Evolutionary conservation across 2,888 invertebrate species (phyloP).

Genomic region (Aspidapion aeneum): DNA sequence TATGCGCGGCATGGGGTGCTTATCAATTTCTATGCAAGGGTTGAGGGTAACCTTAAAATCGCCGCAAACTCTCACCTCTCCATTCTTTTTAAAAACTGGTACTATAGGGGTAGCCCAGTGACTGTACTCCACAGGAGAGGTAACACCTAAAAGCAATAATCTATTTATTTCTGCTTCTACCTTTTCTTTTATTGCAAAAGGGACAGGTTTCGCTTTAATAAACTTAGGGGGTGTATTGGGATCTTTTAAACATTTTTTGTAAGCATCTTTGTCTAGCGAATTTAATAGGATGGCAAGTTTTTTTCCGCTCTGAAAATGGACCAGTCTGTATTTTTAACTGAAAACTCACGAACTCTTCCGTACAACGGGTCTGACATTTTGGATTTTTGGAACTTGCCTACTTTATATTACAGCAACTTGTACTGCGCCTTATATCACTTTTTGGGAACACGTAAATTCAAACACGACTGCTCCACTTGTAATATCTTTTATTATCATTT

Average conservation of each 20-base stretch:
- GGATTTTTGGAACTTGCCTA: not conserved
- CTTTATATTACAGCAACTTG: not conserved
- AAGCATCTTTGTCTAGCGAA: not conserved
- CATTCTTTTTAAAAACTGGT: constrained; percentile 15
- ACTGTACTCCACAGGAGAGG: constrained; percentile 12
- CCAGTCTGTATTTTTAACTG: not conserved
- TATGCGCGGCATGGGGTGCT: constrained; percentile 30
- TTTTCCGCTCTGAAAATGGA: not conserved
- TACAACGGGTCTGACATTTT: not conserved
- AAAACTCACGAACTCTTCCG: not conserved
- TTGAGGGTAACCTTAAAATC: constrained; percentile 33
- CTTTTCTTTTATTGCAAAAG: constrained; percentile 11
- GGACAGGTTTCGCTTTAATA: constrained; percentile 1
- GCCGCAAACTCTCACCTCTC: constrained; percentile 20
- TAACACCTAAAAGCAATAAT: constrained; percentile 18
- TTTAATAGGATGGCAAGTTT: not conserved
- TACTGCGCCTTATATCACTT: not conserved
- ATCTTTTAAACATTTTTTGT: not conserved
- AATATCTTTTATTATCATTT: too few relatives aligned
- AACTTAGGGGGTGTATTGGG: constrained; percentile 6
- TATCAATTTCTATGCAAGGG: constrained; percentile 30
- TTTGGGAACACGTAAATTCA: too few relatives aligned
- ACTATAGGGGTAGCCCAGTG: not conserved
- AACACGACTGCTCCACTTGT: too few relatives aligned
- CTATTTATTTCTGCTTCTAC: too few relatives aligned